Evolutionary conservation across 1,140 invertebrate species (phyloP).

Genomic region (Batillaria attramentaria): DNA sequence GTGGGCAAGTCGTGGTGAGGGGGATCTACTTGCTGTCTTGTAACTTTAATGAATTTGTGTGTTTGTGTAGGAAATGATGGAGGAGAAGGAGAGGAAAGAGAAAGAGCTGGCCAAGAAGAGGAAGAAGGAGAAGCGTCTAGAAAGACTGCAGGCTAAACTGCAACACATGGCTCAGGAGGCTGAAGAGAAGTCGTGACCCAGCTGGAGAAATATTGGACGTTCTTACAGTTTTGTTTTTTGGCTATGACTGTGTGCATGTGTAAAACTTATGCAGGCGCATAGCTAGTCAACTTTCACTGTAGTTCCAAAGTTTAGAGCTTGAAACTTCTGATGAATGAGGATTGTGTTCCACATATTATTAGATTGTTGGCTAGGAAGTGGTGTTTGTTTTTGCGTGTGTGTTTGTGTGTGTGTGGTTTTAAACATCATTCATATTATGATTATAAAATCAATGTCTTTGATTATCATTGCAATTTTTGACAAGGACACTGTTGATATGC

Average conservation of each 20-base stretch:
- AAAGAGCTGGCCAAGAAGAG: slow-evolving; percentile 25
- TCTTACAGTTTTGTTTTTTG: too few relatives aligned
- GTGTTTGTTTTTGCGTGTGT: background rate
- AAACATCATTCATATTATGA: too few relatives aligned
- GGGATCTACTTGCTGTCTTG: too few relatives aligned
- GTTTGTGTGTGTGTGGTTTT: background rate
- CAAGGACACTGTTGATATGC: background rate
- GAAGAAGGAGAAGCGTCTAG: slow-evolving; percentile 31
- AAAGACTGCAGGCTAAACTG: slow-evolving; percentile 8
- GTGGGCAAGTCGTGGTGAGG: too few relatives aligned
- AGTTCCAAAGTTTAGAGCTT: too few relatives aligned
- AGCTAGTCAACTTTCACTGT: too few relatives aligned
- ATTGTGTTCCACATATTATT: too few relatives aligned
- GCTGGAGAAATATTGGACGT: background rate
- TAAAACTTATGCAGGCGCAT: too few relatives aligned
- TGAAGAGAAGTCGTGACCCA: background rate
- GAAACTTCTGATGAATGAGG: too few relatives aligned
- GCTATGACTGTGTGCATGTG: too few relatives aligned
- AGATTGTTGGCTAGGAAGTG: too few relatives aligned
- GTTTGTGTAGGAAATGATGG: slow-evolving; percentile 8
- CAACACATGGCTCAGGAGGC: slow-evolving; percentile 17
- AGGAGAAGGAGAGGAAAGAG: slow-evolving; percentile 30
- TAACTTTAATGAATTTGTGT: background rate
- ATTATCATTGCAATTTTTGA: background rate
- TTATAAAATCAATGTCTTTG: too few relatives aligned